A percentile compares a stretch with the other conserved stretches of the same genome.
phyloP scores from a whole-genome alignment of 2,797 vertebrate species.

The Ptychobarbus kaznakovi region DNA sequence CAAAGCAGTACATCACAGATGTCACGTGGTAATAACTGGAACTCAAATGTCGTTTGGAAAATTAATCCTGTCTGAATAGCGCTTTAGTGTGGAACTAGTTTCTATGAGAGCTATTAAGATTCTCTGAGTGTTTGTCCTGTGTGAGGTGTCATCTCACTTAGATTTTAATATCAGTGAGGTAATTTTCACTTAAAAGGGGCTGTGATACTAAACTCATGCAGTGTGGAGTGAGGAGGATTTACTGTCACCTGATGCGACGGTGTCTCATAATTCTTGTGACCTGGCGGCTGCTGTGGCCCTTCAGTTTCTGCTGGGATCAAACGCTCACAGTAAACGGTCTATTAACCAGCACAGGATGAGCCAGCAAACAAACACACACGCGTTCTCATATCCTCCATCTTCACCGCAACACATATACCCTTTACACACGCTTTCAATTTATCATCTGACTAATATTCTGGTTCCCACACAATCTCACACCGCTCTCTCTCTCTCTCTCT shows the following conservation, averaged over 20 bases:
- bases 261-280: conserved; percentile 72
- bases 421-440: conserved; percentile 36
- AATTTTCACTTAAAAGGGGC: conserved; percentile 38
- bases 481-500: no score
- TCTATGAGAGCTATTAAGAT: conserved; percentile 5
- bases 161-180: conserved; percentile 30
- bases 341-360: conserved; percentile 61
- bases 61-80: not conserved
- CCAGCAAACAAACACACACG: conserved; percentile 40
- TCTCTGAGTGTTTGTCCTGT: conserved; percentile 32
- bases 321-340: conserved; percentile 70
- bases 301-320: conserved; percentile 54
- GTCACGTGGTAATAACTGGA: conserved; percentile 3
- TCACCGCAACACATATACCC: conserved; percentile 38
- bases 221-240: conserved; percentile 38
- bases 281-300: conserved; percentile 45
- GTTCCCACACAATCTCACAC: not conserved
- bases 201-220: conserved; percentile 23
- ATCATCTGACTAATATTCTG: conserved; percentile 42
- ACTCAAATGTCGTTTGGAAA: not conserved
- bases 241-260: conserved; percentile 45
- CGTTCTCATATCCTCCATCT: conserved; percentile 44
- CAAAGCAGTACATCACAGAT: not conserved
- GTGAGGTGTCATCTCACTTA: conserved; percentile 18
- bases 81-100: not conserved